Evolutionary conservation across 2,113 vertebrate genomes (phyloP).

Genomic region (Eulacestoma nigropectus): DNA sequence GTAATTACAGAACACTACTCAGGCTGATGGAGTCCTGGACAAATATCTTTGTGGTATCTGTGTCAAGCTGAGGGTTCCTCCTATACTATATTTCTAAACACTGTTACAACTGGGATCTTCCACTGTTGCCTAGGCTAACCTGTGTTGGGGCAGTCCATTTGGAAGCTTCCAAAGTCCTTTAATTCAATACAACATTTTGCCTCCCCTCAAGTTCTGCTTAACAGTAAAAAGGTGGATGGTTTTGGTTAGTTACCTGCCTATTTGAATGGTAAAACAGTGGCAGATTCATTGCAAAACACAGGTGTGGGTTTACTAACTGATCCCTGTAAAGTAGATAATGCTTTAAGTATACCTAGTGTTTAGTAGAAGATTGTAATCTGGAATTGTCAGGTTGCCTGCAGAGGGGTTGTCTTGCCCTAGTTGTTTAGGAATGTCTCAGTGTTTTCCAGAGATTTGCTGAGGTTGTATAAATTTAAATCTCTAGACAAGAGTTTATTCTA

Average conservation of each 20-base stretch:
- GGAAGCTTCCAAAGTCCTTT: background rate
- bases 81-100: slow-evolving; percentile 31
- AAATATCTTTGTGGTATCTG: slow-evolving; percentile 41
- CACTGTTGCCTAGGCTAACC: slow-evolving; percentile 23
- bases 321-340: background rate
- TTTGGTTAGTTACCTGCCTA: background rate
- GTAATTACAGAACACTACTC: slow-evolving; percentile 29
- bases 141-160: background rate
- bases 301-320: slow-evolving; percentile 67
- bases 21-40: slow-evolving; percentile 39
- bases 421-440: background rate
- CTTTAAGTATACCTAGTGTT: background rate
- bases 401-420: background rate
- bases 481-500: background rate
- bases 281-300: slow-evolving; percentile 57
- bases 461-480: background rate
- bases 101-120: slow-evolving; percentile 37
- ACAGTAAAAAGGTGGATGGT: background rate
- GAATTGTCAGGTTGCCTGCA: background rate
- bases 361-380: background rate
- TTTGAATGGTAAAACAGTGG: slow-evolving; percentile 50
- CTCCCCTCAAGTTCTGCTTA: background rate
- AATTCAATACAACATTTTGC: background rate
- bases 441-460: background rate
- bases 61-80: slow-evolving; percentile 35